Conservation (phyloP, 2,113 vertebrate genomes). For the Bothrops jararaca region DNA sequence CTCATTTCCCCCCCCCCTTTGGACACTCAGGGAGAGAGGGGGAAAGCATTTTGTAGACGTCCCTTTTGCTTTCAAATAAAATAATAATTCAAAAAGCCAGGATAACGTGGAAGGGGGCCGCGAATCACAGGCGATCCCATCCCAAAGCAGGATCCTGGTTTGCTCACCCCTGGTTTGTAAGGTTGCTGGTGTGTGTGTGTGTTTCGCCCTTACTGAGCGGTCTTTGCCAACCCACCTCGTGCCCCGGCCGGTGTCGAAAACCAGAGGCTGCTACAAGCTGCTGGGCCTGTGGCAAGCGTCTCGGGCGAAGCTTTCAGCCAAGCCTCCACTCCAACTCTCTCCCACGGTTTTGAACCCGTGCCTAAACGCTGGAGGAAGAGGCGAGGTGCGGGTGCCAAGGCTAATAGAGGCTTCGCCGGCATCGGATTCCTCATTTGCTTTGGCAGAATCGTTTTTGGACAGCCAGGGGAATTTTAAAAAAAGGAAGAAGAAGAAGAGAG, state of each 20-base stretch:
- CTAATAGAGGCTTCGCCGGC: neutral
- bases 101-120: neutral
- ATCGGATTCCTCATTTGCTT: neutral
- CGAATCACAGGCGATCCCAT: neutral
- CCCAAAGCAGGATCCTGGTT: neutral
- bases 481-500: too few relatives aligned
- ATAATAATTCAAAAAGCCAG: neutral
- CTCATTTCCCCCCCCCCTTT: neutral
- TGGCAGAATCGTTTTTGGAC: neutral
- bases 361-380: neutral
- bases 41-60: neutral
- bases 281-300: fast-evolving
- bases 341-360: neutral
- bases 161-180: neutral
- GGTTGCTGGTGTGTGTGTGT: neutral
- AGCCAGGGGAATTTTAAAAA: neutral
- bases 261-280: neutral
- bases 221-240: neutral
- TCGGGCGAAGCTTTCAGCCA: neutral
- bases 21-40: neutral
- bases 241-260: neutral
- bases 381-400: neutral
- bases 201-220: neutral
- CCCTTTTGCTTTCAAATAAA: neutral
- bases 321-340: neutral